phyloP scores from a whole-genome alignment of 2,888 invertebrate species.

The Eudemis profundana region DNA sequence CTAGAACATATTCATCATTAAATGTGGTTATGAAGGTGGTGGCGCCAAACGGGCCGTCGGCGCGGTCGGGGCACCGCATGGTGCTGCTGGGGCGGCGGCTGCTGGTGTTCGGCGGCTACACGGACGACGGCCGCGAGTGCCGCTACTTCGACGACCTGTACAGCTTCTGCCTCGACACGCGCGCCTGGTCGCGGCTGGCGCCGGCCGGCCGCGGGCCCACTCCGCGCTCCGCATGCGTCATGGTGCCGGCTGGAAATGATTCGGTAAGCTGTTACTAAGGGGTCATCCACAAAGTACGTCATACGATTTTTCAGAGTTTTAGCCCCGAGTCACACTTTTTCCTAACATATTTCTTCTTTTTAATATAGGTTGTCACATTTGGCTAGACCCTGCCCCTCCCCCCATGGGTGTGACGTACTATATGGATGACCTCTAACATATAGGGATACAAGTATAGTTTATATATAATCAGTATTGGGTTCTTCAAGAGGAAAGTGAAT shows the following conservation, averaged over 20 bases:
- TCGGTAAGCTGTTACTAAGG: conserved; percentile 58
- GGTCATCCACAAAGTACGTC: no score
- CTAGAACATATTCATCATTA: no score
- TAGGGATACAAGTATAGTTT: no score
- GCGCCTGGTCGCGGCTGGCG: conserved; percentile 91
- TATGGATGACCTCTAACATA: no score
- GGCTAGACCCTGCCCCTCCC: no score
- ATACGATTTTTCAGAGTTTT: no score
- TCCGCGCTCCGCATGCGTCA: conserved; percentile 92
- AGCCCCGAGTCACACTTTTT: no score
- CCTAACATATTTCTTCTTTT: no score
- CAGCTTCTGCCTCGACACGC: conserved; percentile 91
- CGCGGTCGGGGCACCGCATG: conserved; percentile 94
- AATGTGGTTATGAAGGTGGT: conserved; percentile 58
- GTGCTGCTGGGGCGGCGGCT: conserved; percentile 90
- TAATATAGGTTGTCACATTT: no score
- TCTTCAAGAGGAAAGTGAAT: no score
- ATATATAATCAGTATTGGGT: no score
- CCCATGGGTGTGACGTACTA: no score
- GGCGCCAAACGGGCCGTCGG: conserved; percentile 89
- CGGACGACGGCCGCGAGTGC: conserved; percentile 94
- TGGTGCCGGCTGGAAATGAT: conserved; percentile 84
- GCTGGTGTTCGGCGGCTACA: conserved; percentile 96
- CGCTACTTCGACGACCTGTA: conserved; percentile 95
- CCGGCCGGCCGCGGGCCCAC: conserved; percentile 88